Conservation (phyloP, 2,113 vertebrate genomes). For the Terrapene triunguis region DNA sequence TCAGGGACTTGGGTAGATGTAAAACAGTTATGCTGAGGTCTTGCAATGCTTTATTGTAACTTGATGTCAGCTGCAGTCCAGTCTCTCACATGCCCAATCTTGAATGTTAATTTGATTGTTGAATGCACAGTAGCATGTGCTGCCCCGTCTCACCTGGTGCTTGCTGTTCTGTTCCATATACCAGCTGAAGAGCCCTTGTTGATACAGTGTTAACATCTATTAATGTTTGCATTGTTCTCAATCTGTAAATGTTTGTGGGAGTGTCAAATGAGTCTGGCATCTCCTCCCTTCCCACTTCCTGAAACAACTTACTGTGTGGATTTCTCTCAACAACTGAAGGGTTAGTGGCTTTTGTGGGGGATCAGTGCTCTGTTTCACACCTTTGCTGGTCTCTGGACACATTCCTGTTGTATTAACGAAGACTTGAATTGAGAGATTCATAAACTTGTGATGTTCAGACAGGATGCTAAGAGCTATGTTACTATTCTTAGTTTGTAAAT, state of each 20-base stretch:
- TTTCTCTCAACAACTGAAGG: slow-evolving; percentile 72
- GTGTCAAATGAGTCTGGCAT: slow-evolving; percentile 52
- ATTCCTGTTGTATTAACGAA: slow-evolving; percentile 82
- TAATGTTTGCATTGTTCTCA: slow-evolving; percentile 21
- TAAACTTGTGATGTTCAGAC: slow-evolving; percentile 80
- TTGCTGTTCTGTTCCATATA: slow-evolving; percentile 41
- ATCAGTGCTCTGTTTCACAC: slow-evolving; percentile 72
- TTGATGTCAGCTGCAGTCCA: slow-evolving; percentile 52
- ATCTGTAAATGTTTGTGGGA: slow-evolving; percentile 54
- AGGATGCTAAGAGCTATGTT: slow-evolving; percentile 84
- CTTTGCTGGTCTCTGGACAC: slow-evolving; percentile 82
- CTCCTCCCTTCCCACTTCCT: slow-evolving; percentile 67
- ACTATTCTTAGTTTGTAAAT: slow-evolving; percentile 86
- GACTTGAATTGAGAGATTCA: slow-evolving; percentile 79
- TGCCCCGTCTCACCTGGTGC: slow-evolving; percentile 57
- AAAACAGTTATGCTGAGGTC: not conserved
- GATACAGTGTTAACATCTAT: slow-evolving; percentile 22
- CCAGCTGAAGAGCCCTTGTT: slow-evolving; percentile 46
- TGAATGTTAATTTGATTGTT: slow-evolving; percentile 7
- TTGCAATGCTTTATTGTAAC: not conserved
- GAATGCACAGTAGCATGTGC: slow-evolving; percentile 20
- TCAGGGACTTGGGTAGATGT: not conserved
- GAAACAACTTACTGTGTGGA: slow-evolving; percentile 68
- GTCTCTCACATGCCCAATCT: not conserved
- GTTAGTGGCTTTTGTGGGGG: slow-evolving; percentile 80